Evolutionary conservation across 2,797 vertebrate species (phyloP).

Genomic region (Emys orbicularis): DNA sequence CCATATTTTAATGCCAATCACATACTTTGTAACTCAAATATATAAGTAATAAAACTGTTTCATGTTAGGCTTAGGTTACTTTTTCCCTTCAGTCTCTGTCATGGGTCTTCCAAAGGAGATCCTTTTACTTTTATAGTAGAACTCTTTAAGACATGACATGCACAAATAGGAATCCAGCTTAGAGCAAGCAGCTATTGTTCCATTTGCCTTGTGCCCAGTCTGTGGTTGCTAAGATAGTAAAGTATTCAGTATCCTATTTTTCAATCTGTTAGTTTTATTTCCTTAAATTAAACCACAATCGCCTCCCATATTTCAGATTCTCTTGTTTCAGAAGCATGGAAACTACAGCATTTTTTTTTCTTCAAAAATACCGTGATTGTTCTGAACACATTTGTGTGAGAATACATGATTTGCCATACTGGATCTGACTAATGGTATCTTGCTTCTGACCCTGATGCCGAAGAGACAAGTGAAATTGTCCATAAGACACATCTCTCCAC

Average conservation of each 20-base stretch:
- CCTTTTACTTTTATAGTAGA: constrained; percentile 35
- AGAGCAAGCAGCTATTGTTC: constrained; percentile 9
- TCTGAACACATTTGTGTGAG: background rate
- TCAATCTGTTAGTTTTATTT: constrained; percentile 25
- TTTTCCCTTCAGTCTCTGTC: constrained; percentile 47
- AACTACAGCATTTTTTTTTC: background rate
- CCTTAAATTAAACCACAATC: background rate
- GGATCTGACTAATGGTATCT: background rate
- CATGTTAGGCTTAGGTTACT: constrained; percentile 80
- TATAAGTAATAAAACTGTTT: constrained; percentile 85
- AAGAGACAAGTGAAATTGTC: background rate
- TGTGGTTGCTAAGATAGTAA: background rate
- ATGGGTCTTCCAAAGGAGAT: constrained; percentile 35
- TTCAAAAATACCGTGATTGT: background rate
- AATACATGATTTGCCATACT: background rate
- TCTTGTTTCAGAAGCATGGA: background rate
- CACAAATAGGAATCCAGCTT: constrained; percentile 4
- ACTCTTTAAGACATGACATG: background rate
- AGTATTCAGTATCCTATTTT: background rate
- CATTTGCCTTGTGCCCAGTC: background rate
- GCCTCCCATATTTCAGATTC: background rate
- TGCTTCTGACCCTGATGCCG: background rate
- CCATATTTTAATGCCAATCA: constrained; percentile 90
- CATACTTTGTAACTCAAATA: constrained; percentile 87
- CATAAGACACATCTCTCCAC: background rate